These are phyloP conservation scores for Asteroscopus sphinx DNA, from an alignment of 2,888 invertebrate genomes.

Conservation along the genomic window DNA sequence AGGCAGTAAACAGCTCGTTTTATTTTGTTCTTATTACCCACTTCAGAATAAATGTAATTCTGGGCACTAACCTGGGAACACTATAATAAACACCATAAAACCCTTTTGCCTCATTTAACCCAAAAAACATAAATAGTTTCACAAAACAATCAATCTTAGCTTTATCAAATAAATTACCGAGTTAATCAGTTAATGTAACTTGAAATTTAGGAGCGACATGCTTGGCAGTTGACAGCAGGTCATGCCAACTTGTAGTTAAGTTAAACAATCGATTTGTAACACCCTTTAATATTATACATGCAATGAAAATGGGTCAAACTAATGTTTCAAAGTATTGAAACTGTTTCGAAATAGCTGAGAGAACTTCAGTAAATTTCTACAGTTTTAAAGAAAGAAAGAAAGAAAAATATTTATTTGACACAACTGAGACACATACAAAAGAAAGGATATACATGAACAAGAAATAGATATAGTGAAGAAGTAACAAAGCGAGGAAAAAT, in stretches of 20 bases:
- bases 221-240: constrained; percentile 14
- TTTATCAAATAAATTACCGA: constrained; percentile 35
- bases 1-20: too few species aligned
- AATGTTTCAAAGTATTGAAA: constrained; percentile 6
- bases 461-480: too few species aligned
- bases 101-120: background rate
- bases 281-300: constrained; percentile 1
- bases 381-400: too few species aligned
- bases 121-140: constrained; percentile 1
- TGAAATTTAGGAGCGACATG: constrained; percentile 22
- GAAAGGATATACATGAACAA: too few species aligned
- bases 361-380: constrained; percentile 9
- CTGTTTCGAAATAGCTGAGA: constrained; percentile 20
- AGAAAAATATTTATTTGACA: too few species aligned
- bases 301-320: constrained; percentile 13
- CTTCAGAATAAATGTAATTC: too few species aligned
- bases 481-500: too few species aligned
- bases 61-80: too few species aligned
- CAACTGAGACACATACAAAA: too few species aligned
- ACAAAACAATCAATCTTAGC: constrained; percentile 35
- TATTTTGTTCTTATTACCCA: too few species aligned
- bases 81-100: too few species aligned
- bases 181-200: constrained; percentile 37
- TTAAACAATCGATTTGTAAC: constrained; percentile 28
- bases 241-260: constrained; percentile 46